Percentiles rank a stretch among this genome's conserved stretches.
phyloP scores from a whole-genome alignment of 2,113 vertebrate genomes.

The Cariama cristata region DNA sequence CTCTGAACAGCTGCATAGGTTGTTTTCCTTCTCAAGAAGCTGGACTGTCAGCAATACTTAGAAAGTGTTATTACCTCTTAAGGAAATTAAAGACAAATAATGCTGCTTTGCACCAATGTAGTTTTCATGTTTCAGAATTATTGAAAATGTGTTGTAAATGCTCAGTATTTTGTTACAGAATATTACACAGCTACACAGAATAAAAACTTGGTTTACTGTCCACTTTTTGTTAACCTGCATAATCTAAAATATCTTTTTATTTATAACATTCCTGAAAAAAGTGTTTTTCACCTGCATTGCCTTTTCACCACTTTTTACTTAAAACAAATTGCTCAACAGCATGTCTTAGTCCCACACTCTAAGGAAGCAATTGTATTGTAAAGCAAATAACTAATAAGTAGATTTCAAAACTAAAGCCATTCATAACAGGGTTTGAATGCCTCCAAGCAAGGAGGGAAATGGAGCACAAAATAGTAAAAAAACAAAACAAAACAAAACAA shows the following conservation, averaged over 20 bases:
- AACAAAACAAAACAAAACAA: not conserved
- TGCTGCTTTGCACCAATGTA: not conserved
- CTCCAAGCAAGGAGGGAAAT: not conserved
- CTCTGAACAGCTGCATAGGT: not conserved
- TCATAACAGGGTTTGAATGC: not conserved
- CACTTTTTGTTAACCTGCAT: not conserved
- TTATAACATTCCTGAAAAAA: not conserved
- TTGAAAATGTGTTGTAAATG: not conserved
- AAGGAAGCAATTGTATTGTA: not conserved
- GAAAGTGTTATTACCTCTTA: not conserved
- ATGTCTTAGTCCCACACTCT: not conserved
- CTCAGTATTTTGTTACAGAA: not conserved
- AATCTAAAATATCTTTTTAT: not conserved
- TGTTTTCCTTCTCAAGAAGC: not conserved
- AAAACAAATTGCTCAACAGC: not conserved
- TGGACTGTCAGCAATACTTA: not conserved
- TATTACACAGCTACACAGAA: not conserved
- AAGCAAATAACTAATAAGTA: not conserved
- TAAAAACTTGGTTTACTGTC: not conserved
- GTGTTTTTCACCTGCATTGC: not conserved
- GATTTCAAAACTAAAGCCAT: not conserved
- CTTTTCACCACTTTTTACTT: not conserved
- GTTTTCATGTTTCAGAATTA: not conserved
- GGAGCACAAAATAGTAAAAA: not conserved
- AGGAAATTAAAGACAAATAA: not conserved